phyloP scores from a whole-genome alignment of 2,113 vertebrate species.

The Thymallus thymallus region DNA sequence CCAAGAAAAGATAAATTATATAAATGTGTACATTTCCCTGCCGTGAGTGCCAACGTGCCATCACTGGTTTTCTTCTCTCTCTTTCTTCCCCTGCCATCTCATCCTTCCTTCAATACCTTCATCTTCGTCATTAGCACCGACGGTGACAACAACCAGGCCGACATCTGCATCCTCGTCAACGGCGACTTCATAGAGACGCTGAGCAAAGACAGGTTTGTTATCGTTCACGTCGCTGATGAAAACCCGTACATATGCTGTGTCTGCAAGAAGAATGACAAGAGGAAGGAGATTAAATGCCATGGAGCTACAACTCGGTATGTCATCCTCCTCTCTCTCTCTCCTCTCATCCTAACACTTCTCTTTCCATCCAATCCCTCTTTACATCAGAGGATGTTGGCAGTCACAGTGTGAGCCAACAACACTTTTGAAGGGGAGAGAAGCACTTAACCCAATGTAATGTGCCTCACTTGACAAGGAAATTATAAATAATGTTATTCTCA shows the following conservation, averaged over 20 bases:
- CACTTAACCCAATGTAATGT: slow-evolving; percentile 52
- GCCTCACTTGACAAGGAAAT: slow-evolving; percentile 65
- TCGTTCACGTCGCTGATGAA: slow-evolving; percentile 90
- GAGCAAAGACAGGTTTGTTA: slow-evolving; percentile 85
- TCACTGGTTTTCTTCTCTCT: neutral
- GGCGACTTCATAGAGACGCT: slow-evolving; percentile 78
- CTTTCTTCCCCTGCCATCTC: neutral
- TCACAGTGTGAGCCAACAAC: slow-evolving; percentile 15
- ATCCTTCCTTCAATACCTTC: slow-evolving; percentile 72
- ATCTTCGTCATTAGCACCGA: slow-evolving; percentile 84
- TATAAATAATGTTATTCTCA: slow-evolving; percentile 66
- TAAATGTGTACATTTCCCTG: no score
- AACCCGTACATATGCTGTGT: slow-evolving; percentile 82
- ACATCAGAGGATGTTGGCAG: slow-evolving; percentile 43
- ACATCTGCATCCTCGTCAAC: slow-evolving; percentile 85
- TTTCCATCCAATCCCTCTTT: slow-evolving; percentile 46
- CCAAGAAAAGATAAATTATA: neutral
- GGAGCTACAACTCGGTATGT: slow-evolving; percentile 33
- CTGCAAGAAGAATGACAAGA: slow-evolving; percentile 62
- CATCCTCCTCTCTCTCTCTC: slow-evolving; percentile 14
- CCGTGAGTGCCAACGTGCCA: neutral
- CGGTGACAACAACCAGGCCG: slow-evolving; percentile 76
- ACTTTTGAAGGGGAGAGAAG: slow-evolving; percentile 47
- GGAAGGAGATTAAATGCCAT: slow-evolving; percentile 17
- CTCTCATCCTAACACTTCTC: neutral